Evolutionary conservation across 2,797 vertebrate genomes (phyloP).

Genomic region (Syngnathus rostellatus): DNA sequence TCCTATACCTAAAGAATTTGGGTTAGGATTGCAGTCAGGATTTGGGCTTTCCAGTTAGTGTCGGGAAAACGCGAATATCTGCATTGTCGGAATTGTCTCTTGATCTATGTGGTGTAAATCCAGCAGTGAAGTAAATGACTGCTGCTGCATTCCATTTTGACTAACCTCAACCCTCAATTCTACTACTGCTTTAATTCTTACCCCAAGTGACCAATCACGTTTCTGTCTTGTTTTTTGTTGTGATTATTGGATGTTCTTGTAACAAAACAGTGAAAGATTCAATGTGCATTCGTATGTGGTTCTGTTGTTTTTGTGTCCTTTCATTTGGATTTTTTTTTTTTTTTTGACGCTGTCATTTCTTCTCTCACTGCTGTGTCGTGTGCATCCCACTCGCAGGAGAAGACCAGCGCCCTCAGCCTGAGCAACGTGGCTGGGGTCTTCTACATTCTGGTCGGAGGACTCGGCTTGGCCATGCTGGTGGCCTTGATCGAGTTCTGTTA

Average conservation of each 20-base stretch:
- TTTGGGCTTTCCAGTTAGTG: background rate
- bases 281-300: constrained; percentile 45
- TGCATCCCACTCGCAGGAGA: constrained; percentile 86
- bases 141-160: constrained; percentile 59
- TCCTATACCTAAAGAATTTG: background rate
- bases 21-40: background rate
- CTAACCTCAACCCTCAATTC: constrained; percentile 56
- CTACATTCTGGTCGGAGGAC: constrained; percentile 99
- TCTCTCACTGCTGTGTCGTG: constrained; percentile 73
- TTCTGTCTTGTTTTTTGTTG: constrained; percentile 52
- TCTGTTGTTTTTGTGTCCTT: constrained; percentile 13
- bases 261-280: constrained; percentile 17
- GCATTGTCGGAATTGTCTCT: background rate
- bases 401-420: constrained; percentile 98
- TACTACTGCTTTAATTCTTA: constrained; percentile 61
- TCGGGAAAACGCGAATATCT: background rate
- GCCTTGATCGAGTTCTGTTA: constrained; percentile 99
- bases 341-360: background rate
- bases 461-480: constrained; percentile 99
- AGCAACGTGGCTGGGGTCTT: constrained; percentile 99
- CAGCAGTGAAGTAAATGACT: constrained; percentile 17
- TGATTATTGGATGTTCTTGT: constrained; percentile 41
- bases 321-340: background rate
- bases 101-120: background rate
- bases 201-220: constrained; percentile 42